These are phyloP conservation scores for Chrysaora quinquecirrha DNA, from an alignment of 30 jellyfish, hydroid and myxozoan genomes.

Conservation along the genomic window DNA sequence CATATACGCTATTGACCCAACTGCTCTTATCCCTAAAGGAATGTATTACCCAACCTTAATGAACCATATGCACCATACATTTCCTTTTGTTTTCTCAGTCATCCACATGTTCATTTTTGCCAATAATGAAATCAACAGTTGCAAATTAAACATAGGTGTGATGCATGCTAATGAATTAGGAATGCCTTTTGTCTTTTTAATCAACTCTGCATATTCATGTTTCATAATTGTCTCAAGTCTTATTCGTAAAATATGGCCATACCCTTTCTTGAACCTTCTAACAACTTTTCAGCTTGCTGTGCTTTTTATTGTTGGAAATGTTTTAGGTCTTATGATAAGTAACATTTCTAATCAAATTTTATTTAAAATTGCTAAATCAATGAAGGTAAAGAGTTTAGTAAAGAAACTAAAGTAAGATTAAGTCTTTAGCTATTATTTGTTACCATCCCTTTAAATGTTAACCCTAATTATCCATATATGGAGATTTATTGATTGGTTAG, in stretches of 20 bases:
- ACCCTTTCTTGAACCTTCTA: constrained; percentile 58
- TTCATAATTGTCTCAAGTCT: constrained; percentile 3
- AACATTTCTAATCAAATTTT: constrained; percentile 38
- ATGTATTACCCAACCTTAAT: constrained; percentile 44
- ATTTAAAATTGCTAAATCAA: constrained; percentile 17
- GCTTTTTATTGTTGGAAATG: constrained; percentile 34
- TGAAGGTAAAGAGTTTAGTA: background rate
- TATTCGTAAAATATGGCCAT: constrained; percentile 30
- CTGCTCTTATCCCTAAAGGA: constrained; percentile 48
- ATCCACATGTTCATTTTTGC: constrained; percentile 56
- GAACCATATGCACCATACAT: constrained; percentile 74
- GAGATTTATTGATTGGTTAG: too few species aligned
- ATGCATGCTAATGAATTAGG: constrained; percentile 62
- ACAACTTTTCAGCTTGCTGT: constrained; percentile 43
- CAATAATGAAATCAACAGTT: constrained; percentile 52
- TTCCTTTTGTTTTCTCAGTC: constrained; percentile 55
- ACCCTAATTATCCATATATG: too few species aligned
- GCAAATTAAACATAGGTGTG: constrained; percentile 41
- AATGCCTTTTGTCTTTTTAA: constrained; percentile 34
- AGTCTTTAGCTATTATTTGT: too few species aligned
- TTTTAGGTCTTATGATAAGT: constrained; percentile 47
- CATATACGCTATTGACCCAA: constrained; percentile 43
- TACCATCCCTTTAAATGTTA: too few species aligned
- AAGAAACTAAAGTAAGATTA: constrained; percentile 18
- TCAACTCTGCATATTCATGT: constrained; percentile 11